Evolutionary conservation across 2,797 vertebrate species (phyloP).

Genomic region (Paratrypauchen microcephalus): DNA sequence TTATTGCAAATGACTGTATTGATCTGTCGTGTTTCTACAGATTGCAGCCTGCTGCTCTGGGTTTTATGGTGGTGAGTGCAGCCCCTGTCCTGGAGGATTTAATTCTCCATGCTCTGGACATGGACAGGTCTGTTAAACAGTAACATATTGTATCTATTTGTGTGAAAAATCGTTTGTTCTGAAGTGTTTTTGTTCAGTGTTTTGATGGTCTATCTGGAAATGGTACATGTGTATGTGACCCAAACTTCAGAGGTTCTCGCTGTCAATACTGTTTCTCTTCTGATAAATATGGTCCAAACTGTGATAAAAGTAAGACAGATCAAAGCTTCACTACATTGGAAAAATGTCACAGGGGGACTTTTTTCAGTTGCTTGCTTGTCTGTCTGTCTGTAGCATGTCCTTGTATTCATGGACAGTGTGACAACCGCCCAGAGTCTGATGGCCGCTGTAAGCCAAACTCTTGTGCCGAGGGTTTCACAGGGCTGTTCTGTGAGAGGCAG

Average conservation of each 20-base stretch:
- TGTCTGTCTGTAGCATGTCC: slow-evolving; percentile 77
- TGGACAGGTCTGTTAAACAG: slow-evolving; percentile 78
- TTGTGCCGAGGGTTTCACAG: slow-evolving; percentile 76
- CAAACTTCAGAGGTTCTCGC: slow-evolving; percentile 81
- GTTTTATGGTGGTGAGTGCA: slow-evolving; percentile 88
- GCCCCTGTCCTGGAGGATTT: slow-evolving; percentile 85
- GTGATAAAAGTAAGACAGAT: slow-evolving; percentile 81
- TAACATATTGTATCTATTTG: not conserved
- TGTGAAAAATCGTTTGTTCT: not conserved
- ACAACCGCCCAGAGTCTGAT: slow-evolving; percentile 78
- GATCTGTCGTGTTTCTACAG: slow-evolving; percentile 58
- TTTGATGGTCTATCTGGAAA: slow-evolving; percentile 82
- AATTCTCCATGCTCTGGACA: slow-evolving; percentile 83
- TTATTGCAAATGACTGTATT: not conserved
- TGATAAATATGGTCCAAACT: slow-evolving; percentile 80
- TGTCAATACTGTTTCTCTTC: slow-evolving; percentile 86
- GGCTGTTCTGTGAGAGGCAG: slow-evolving; percentile 81
- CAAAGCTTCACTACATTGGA: not conserved
- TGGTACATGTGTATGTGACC: slow-evolving; percentile 83
- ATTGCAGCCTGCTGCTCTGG: slow-evolving; percentile 85
- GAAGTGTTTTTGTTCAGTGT: slow-evolving; percentile 75
- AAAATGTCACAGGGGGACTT: not conserved
- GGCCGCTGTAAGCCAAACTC: slow-evolving; percentile 83
- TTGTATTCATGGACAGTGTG: slow-evolving; percentile 84
- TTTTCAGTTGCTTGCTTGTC: not conserved